phyloP scores from a whole-genome alignment of 2,113 vertebrate species.

The Protobothrops flavoviridis region DNA sequence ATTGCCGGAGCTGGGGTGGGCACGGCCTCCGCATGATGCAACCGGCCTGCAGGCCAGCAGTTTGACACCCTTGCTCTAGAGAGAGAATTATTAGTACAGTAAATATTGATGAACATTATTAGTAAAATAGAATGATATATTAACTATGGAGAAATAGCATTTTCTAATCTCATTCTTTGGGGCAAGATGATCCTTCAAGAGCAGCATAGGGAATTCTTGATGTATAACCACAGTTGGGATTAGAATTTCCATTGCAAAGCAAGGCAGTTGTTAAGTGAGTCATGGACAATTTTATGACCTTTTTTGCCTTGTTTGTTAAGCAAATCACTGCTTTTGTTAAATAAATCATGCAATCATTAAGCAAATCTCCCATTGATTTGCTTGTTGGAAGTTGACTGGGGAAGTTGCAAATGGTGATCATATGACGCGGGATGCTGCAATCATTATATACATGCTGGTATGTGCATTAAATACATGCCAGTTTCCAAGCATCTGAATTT shows the following conservation, averaged over 20 bases:
- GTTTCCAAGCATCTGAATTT: not conserved
- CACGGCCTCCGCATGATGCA: too few species aligned
- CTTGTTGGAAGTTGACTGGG: not conserved
- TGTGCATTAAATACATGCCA: not conserved
- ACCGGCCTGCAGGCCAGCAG: too few species aligned
- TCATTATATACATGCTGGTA: not conserved
- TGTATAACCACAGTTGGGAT: not conserved
- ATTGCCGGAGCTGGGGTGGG: too few species aligned
- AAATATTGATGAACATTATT: not conserved
- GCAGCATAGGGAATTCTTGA: not conserved
- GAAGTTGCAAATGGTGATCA: not conserved
- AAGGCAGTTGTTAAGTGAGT: not conserved
- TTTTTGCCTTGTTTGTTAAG: not conserved
- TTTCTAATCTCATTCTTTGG: not conserved
- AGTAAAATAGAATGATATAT: not conserved
- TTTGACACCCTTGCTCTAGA: too few species aligned
- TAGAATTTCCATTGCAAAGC: not conserved
- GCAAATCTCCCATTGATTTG: not conserved
- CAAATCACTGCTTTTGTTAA: not conserved
- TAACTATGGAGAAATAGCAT: not conserved
- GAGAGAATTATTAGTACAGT: not conserved
- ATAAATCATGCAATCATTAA: not conserved
- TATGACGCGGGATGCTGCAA: not conserved
- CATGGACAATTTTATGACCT: not conserved
- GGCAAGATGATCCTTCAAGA: not conserved